A percentile compares a stretch with the other conserved stretches of the same genome.
Evolutionary conservation across 2,888 invertebrate species (phyloP).

Genomic region (Apamea sordens): DNA sequence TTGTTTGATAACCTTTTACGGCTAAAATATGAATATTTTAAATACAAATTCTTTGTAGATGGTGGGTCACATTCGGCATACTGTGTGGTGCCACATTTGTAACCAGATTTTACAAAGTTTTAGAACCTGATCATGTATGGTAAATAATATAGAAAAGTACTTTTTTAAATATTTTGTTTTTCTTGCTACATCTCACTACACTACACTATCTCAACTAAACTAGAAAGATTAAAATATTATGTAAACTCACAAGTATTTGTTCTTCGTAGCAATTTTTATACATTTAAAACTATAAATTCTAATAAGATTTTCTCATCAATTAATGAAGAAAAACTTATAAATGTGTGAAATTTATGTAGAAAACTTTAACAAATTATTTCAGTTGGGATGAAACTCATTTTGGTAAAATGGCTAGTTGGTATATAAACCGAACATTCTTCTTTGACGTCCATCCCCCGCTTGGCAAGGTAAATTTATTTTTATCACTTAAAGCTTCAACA

Average conservation of each 20-base stretch:
- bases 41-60: constrained; percentile 72
- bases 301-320: neutral
- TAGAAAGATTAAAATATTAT: neutral
- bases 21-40: constrained; percentile 13
- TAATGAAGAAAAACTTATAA: neutral
- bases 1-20: constrained; percentile 57
- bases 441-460: constrained; percentile 99
- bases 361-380: constrained; percentile 69
- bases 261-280: neutral
- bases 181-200: neutral
- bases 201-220: neutral
- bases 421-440: constrained; percentile 98
- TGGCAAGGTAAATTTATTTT: constrained; percentile 93
- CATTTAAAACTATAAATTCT: neutral
- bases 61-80: constrained; percentile 92
- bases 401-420: constrained; percentile 99
- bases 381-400: constrained; percentile 99
- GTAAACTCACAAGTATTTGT: neutral
- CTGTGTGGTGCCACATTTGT: constrained; percentile 92
- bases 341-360: neutral
- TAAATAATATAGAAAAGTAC: constrained; percentile 82
- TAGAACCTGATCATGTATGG: constrained; percentile 98
- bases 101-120: constrained; percentile 96
- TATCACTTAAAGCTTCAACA: neutral
- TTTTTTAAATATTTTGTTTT: neutral